Evolutionary conservation across 2,797 vertebrate genomes (phyloP).

Genomic region (Bucorvus abyssinicus): DNA sequence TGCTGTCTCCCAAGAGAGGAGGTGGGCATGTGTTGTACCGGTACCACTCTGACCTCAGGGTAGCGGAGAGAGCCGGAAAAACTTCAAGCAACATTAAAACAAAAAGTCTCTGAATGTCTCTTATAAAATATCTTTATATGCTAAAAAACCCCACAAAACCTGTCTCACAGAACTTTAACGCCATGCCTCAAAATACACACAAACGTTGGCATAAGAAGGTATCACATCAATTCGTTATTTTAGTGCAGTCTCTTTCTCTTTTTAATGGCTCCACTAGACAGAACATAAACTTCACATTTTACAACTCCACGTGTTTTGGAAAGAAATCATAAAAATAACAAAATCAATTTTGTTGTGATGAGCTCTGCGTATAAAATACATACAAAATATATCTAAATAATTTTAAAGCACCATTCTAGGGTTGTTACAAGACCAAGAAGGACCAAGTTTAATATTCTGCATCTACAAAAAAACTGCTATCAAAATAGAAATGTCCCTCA

Average conservation of each 20-base stretch:
- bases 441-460: conserved; percentile 11
- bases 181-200: conserved; percentile 45
- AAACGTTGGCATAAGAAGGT: conserved; percentile 38
- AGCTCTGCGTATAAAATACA: neutral
- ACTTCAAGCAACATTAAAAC: neutral
- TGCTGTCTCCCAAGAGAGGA: fast-evolving
- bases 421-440: neutral
- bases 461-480: neutral
- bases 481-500: conserved; percentile 34
- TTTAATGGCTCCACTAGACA: conserved; percentile 46
- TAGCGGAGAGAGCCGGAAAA: neutral
- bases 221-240: conserved; percentile 36
- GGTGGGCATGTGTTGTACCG: neutral
- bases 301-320: conserved; percentile 6
- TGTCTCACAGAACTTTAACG: conserved; percentile 42
- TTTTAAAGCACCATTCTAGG: neutral
- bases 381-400: neutral
- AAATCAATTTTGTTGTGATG: neutral
- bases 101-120: neutral
- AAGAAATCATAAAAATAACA: conserved; percentile 7
- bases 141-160: neutral
- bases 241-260: conserved; percentile 11
- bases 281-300: conserved; percentile 37
- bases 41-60: neutral
- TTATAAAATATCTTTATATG: neutral